Evolutionary conservation across 2,888 invertebrate species (phyloP), one percentile per base, ranked within the genome.

Genomic region (Philonicus albiceps): DNA sequence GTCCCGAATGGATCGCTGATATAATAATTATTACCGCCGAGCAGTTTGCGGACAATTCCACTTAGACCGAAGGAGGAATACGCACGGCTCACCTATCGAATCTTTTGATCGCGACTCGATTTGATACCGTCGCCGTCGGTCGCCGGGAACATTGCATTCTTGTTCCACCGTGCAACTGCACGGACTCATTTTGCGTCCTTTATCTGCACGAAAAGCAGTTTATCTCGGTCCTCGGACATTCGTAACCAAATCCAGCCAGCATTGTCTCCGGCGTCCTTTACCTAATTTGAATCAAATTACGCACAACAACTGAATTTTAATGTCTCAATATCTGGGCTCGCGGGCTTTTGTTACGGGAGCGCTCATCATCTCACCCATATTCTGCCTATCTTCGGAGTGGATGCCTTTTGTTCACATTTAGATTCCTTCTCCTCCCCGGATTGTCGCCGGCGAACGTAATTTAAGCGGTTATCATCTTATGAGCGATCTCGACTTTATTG

Each of bases 261-360:
- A 80, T 80, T 80, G 80, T 80, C 80, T 53, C 22, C 30, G n/a
- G 49, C 31, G 80, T 80, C 80, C 80, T 80, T 80, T 80, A 80
- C 80, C 80, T 53, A 80, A 80, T 80, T 80, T 53, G 80, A 80
- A 49, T 80, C 53, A 80, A 80, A 80, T 80, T 80, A 27, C 31
- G 80, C 22, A 49, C 43, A 31, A 43, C 80, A 80, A 80, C 43
- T 80, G 80, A 80, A 80, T 80, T 80, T 80, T 80, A 80, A 80
- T 80, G 31, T 80, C 80, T 80, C 80, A 49, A 49, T 43, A 80
- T 22, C 49, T 53, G 22, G 80, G 5, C 43, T 78, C 34, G 78
- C 30, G 5, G 72, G 72, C 74, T 64, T n/a, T 64, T 64, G 64
- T 11, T 74, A 37, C 3, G 34, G 11, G 74, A n/a, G 74, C 34